phyloP scores from a whole-genome alignment of 2,797 vertebrate genomes.

The Euphonia xanthogaster region DNA sequence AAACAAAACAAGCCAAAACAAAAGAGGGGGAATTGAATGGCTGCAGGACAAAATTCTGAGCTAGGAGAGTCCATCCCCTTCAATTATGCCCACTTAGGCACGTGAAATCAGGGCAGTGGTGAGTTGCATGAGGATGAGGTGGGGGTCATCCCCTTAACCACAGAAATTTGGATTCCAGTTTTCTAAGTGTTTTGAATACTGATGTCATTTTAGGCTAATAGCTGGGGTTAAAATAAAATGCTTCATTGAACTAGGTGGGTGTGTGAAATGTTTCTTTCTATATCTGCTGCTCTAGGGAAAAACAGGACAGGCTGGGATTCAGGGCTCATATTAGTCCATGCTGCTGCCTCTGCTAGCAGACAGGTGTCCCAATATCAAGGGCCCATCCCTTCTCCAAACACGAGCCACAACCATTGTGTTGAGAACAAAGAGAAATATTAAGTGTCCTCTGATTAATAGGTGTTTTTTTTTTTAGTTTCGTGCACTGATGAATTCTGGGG shows the following conservation, averaged over 20 bases:
- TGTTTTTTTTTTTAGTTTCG: fast-evolving
- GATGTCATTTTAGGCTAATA: neutral
- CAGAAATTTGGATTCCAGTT: neutral
- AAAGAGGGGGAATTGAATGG: neutral
- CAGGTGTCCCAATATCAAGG: neutral
- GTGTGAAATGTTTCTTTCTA: neutral
- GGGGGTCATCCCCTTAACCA: neutral
- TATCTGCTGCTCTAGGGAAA: neutral
- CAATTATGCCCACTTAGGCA: neutral
- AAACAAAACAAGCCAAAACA: slow-evolving; percentile 26
- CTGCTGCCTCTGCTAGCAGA: neutral
- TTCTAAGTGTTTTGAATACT: neutral
- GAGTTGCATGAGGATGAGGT: neutral
- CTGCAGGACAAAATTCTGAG: neutral
- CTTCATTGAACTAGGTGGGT: neutral
- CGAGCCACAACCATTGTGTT: neutral
- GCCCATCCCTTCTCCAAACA: neutral
- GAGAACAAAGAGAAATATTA: neutral
- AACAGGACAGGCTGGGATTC: neutral
- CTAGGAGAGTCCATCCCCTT: neutral
- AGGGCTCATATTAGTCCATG: neutral
- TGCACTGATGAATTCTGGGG: neutral
- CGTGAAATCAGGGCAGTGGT: neutral
- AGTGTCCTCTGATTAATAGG: neutral
- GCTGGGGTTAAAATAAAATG: neutral